A percentile compares a stretch with the other conserved stretches of the same genome.
Evolutionary conservation across 2,113 vertebrate genomes (phyloP).

Genomic region (Crotophaga sulcirostris): DNA sequence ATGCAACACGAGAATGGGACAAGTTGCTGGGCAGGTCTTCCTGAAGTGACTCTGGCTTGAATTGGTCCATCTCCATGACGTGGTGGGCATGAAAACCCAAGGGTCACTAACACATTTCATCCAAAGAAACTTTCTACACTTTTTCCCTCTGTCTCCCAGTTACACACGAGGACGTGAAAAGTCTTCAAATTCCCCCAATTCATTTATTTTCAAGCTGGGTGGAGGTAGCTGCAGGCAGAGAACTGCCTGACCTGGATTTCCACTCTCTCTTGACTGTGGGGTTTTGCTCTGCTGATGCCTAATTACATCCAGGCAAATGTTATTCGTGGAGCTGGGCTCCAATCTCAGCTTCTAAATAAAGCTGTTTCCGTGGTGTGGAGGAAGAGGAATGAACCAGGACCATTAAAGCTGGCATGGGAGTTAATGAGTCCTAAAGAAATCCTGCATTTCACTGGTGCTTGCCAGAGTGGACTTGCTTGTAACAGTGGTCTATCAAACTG

Average conservation of each 20-base stretch:
- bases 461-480: neutral
- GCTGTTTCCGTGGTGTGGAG: neutral
- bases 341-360: constrained; percentile 49
- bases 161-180: neutral
- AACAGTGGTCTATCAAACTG: neutral
- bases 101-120: neutral
- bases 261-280: neutral
- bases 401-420: neutral
- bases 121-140: neutral
- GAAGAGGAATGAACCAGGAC: neutral
- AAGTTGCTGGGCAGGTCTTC: neutral
- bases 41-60: neutral
- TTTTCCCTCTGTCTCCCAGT: neutral
- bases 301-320: neutral
- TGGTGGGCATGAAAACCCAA: neutral
- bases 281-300: constrained; percentile 9
- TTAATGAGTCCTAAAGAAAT: constrained; percentile 18
- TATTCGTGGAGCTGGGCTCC: neutral
- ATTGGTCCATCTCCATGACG: accelerated
- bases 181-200: neutral
- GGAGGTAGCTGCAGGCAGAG: neutral
- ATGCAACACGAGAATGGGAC: neutral
- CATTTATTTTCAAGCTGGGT: neutral
- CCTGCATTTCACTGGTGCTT: neutral
- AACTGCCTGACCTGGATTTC: constrained; percentile 49